Base-by-base conservation (phyloP, 2,888 invertebrate genomes). In the Drosophila lutescens region DNA sequence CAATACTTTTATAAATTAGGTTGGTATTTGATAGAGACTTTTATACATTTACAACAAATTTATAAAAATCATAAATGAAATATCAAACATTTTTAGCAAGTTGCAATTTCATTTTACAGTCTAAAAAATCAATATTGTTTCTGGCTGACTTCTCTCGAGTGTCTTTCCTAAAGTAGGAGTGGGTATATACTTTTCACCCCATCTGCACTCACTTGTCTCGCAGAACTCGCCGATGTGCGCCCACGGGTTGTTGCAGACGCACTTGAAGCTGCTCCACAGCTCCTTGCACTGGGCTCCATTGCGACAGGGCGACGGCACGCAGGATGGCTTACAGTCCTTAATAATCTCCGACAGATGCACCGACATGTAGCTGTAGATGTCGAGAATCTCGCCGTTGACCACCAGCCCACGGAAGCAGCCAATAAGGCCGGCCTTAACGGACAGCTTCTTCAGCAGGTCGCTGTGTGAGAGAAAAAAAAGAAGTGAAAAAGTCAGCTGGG, bases 341-440 rank as follows among this genome's bases (percentile, higher is more conserved):
- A 97, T 97, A 73, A 98, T 98, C 92, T 97, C 98, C 53, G 96
- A 97, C 58, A 97, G 92, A 92, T 97, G 97, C 34, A 97, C 97
- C 43, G 97, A 97, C 96, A 97, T 97, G 91, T 97, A 97, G 79
- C 96, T 97, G 92, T 97, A 97, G 76, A 98, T 96, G 89, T 98
- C 97, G 44, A 98, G 93, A 73, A 97, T 96, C 93, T 97, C 96
- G 17, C 97, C 97, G 89, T 98, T 98, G 23, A 98, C 97, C 0
- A 97, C 97, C 55, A 98, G 93, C 6, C 98, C 98, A 83, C 98
- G 94, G 92, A 98, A 97, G 92, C 98, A 98, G 26, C 98, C 98
- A 80, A 98, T 98, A 20, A 98, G 93, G 7, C 98, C 98, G 93
- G 97, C 96, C 78, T 96, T 95, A 0, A 97, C 96, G 0, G 96